Conservation (phyloP, 2,113 vertebrate genomes). For the Grantiella picta region DNA sequence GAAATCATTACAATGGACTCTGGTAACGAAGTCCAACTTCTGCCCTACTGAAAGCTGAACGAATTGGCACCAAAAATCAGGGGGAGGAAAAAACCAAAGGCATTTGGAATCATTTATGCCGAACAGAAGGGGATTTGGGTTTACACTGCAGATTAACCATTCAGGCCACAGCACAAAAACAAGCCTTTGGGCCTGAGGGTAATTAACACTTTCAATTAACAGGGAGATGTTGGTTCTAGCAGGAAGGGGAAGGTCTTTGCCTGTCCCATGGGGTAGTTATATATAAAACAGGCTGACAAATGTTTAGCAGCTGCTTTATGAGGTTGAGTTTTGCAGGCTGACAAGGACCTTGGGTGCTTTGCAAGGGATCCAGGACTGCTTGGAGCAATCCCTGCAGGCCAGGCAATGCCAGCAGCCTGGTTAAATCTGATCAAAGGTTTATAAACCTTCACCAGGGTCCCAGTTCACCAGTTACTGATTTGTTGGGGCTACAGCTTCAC, state of each 20-base stretch:
- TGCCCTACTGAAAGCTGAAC: slow-evolving; percentile 20
- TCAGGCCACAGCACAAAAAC: not conserved
- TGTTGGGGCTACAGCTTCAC: not conserved
- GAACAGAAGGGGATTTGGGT: not conserved
- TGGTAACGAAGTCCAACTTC: slow-evolving; percentile 38
- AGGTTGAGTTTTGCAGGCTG: not conserved
- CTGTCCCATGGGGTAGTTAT: not conserved
- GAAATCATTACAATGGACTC: slow-evolving; percentile 52
- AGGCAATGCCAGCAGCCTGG: not conserved
- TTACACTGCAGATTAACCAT: not conserved
- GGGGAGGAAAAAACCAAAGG: not conserved
- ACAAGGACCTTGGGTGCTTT: not conserved
- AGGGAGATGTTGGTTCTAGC: not conserved
- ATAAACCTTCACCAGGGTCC: not conserved
- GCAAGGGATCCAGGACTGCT: not conserved
- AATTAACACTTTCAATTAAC: not conserved
- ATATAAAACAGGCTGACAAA: not conserved
- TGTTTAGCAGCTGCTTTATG: not conserved
- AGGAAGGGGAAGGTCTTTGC: not conserved
- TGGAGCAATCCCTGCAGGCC: not conserved
- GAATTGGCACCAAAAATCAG: not conserved
- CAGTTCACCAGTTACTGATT: not conserved
- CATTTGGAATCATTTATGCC: not conserved
- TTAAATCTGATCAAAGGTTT: not conserved
- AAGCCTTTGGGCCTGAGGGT: not conserved